These are phyloP conservation scores for Bellardia bayeri DNA, from an alignment of 2,888 invertebrate species.

Conservation along the genomic window DNA sequence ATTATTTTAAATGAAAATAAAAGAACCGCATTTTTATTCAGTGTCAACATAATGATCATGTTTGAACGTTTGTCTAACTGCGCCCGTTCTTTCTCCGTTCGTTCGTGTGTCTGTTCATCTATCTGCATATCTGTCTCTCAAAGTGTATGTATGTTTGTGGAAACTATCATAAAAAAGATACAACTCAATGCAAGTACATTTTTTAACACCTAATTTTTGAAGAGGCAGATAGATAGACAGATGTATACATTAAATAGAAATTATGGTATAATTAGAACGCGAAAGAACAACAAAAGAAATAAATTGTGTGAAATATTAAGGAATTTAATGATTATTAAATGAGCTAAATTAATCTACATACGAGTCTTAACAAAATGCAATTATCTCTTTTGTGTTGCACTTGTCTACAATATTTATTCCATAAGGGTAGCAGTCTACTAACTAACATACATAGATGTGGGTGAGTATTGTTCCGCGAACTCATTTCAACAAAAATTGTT, in stretches of 20 bases:
- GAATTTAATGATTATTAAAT: conserved; percentile 14
- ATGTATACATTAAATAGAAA: conserved; percentile 10
- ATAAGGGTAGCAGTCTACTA: no score
- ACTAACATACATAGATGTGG: no score
- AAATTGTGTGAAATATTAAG: conserved; percentile 15
- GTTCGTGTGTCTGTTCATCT: not conserved
- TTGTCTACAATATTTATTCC: not conserved
- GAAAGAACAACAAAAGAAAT: conserved; percentile 1
- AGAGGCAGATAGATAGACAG: not conserved
- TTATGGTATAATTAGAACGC: conserved; percentile 31
- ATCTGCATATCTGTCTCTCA: not conserved
- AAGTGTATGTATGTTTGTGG: not conserved
- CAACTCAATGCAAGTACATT: conserved; percentile 40
- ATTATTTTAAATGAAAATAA: conserved; percentile 48
- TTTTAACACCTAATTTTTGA: conserved; percentile 60
- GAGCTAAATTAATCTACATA: conserved; percentile 18
- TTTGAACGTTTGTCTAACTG: not conserved
- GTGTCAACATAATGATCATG: conserved; percentile 63
- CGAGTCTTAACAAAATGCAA: not conserved
- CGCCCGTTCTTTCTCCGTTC: not conserved
- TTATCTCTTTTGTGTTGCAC: not conserved
- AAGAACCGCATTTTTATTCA: conserved; percentile 68
- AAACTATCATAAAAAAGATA: conserved; percentile 41
- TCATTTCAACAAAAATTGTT: not conserved
- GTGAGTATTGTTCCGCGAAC: not conserved